Evolutionary conservation across 2,113 vertebrate species (phyloP).

Genomic region (Athene noctua): DNA sequence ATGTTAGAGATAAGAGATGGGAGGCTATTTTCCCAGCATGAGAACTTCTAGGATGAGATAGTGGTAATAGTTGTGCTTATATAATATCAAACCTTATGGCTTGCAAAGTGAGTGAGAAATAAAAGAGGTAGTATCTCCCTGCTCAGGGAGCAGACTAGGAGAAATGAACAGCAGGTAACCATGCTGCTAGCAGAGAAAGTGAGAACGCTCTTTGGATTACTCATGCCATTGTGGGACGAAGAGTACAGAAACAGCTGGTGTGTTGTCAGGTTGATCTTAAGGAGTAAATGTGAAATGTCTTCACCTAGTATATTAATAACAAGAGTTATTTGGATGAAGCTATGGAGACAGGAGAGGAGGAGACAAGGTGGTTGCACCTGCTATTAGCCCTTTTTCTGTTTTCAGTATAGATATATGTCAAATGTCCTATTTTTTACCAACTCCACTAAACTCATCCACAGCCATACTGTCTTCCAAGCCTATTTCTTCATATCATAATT

Average conservation of each 20-base stretch:
- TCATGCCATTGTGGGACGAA: constrained; percentile 68
- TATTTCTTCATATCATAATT: background rate
- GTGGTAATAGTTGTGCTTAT: background rate
- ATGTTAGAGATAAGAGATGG: background rate
- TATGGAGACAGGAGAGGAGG: background rate
- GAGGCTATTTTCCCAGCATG: background rate
- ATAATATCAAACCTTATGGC: background rate
- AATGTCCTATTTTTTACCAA: background rate
- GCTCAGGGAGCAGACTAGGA: constrained; percentile 17
- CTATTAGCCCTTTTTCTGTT: background rate
- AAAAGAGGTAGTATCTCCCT: background rate
- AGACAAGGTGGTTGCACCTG: background rate
- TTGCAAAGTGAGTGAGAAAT: constrained; percentile 30
- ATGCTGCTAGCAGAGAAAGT: constrained; percentile 58
- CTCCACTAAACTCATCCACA: background rate
- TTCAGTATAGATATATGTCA: background rate
- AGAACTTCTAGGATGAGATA: background rate
- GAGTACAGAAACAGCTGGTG: constrained; percentile 74
- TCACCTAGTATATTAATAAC: constrained; percentile 48
- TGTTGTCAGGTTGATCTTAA: constrained; percentile 72
- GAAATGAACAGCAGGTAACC: constrained; percentile 62
- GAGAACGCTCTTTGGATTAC: constrained; percentile 58
- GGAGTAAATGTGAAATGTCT: constrained; percentile 65
- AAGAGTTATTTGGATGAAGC: constrained; percentile 49
- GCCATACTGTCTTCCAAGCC: background rate